Evolutionary conservation across 1,140 invertebrate species (phyloP).

Genomic region (Vanessa tameamea): DNA sequence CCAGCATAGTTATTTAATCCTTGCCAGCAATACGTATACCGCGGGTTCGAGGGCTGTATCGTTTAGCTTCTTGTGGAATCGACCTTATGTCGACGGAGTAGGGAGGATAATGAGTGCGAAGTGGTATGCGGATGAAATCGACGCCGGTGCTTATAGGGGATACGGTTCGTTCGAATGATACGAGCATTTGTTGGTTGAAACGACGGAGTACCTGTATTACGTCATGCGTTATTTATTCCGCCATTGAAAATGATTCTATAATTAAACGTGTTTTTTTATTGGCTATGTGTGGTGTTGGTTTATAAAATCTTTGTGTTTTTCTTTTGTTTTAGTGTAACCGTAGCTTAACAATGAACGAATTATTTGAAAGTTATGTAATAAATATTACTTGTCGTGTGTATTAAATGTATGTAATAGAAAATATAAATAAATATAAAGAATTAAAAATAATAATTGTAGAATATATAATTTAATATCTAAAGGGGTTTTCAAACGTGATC

Average conservation of each 20-base stretch:
- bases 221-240: slow-evolving; percentile 51
- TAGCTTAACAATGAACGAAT: no score
- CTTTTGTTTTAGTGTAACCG: not conserved
- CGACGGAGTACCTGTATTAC: slow-evolving; percentile 54
- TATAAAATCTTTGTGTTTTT: not conserved
- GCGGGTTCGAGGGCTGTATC: slow-evolving; percentile 47
- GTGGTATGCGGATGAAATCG: slow-evolving; percentile 55
- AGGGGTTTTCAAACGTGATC: no score
- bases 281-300: not conserved
- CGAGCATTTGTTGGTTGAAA: slow-evolving; percentile 51
- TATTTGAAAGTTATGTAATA: no score
- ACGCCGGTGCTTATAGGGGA: slow-evolving; percentile 65
- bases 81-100: slow-evolving; percentile 54
- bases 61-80: slow-evolving; percentile 38
- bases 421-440: no score
- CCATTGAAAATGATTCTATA: slow-evolving; percentile 43
- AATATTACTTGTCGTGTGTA: no score
- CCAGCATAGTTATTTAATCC: slow-evolving; percentile 74
- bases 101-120: not conserved
- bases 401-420: no score
- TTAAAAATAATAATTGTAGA: no score
- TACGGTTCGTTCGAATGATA: slow-evolving; percentile 64
- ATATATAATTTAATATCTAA: no score
- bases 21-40: slow-evolving; percentile 55
- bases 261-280: slow-evolving; percentile 1